A percentile compares a stretch with the other conserved stretches of the same genome.
phyloP scores from a whole-genome alignment of 1,140 invertebrate species.

The Nasonia giraulti region DNA sequence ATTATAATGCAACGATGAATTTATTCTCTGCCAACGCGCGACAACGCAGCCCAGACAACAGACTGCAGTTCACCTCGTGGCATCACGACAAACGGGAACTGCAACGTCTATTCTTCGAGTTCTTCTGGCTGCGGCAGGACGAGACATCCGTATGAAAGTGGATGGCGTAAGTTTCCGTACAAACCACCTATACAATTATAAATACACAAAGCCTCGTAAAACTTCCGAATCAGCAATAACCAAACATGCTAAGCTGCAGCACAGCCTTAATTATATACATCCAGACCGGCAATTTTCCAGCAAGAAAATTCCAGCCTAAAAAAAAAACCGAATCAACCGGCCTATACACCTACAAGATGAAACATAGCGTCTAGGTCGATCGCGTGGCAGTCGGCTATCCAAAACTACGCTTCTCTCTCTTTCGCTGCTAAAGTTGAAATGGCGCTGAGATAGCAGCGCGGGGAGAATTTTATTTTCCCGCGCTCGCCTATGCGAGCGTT shows the following conservation, averaged over 20 bases:
- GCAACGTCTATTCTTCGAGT: slow-evolving; percentile 91
- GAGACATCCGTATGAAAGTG: slow-evolving; percentile 87
- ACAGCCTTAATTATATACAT: no score
- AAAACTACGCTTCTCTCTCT: not conserved
- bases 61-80: slow-evolving; percentile 93
- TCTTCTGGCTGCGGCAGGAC: slow-evolving; percentile 87
- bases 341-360: not conserved
- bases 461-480: not conserved
- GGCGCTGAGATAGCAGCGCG: slow-evolving; percentile 10
- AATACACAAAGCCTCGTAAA: no score
- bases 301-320: not conserved
- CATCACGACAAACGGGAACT: slow-evolving; percentile 90
- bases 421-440: slow-evolving; percentile 38
- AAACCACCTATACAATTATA: no score
- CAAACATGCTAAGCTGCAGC: no score
- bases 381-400: slow-evolving; percentile 41
- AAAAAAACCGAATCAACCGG: not conserved
- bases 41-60: slow-evolving; percentile 83
- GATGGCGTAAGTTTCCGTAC: slow-evolving; percentile 85
- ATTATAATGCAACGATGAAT: not conserved
- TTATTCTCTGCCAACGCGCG: not conserved
- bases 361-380: not conserved
- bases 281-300: no score
- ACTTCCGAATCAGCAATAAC: no score
- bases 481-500: not conserved